Conservation (phyloP, 2,113 vertebrate genomes). For the Megaptera novaeangliae region DNA sequence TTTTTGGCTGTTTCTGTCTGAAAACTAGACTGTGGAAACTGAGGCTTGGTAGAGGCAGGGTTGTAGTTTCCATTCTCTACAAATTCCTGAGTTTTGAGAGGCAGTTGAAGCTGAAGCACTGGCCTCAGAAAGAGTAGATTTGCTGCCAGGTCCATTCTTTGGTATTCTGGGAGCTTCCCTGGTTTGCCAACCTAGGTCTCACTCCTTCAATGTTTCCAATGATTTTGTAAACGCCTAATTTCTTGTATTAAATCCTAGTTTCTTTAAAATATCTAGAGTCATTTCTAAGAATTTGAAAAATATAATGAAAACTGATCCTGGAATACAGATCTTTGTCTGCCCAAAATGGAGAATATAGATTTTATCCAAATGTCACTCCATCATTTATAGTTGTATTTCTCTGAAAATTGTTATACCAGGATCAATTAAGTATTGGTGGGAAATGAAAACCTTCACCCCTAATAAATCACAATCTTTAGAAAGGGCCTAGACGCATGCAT, state of each 20-base stretch:
- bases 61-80: not conserved
- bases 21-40: not conserved
- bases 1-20: not conserved
- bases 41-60: not conserved
- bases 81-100: not conserved
- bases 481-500: not conserved
- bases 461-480: not conserved
- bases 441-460: not conserved
- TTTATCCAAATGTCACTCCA: not conserved
- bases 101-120: not conserved
- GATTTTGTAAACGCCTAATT: not conserved
- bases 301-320: not conserved
- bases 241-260: not conserved
- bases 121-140: not conserved
- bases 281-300: not conserved
- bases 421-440: not conserved
- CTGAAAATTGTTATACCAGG: not conserved
- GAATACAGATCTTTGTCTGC: not conserved
- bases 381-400: not conserved
- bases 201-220: not conserved
- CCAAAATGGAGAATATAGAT: not conserved
- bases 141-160: not conserved
- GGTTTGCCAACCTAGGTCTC: not conserved
- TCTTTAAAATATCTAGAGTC: not conserved
- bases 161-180: not conserved